Conservation (phyloP, 2,113 vertebrate genomes). For the Mustelus asterias region DNA sequence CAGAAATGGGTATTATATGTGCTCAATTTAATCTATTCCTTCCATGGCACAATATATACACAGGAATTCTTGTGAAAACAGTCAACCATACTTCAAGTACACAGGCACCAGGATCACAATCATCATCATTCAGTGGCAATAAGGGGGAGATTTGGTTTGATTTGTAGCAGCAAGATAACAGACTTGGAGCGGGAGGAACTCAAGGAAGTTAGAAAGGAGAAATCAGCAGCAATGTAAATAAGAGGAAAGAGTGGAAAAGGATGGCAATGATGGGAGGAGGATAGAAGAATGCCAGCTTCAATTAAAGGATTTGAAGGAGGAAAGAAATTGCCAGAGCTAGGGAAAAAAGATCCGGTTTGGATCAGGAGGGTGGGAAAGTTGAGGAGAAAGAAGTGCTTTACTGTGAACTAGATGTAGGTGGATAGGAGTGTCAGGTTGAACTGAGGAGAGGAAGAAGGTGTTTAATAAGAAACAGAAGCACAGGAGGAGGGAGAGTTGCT, state of each 20-base stretch:
- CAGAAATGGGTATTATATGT: neutral
- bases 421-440: no score
- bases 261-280: neutral
- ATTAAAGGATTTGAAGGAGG: neutral
- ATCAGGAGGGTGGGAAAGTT: no score
- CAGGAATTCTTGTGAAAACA: neutral
- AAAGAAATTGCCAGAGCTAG: neutral
- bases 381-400: no score
- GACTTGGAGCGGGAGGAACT: neutral
- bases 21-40: neutral
- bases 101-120: neutral
- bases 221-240: neutral
- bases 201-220: neutral
- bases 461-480: no score
- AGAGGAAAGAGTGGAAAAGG: neutral
- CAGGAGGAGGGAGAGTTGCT: no score
- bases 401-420: no score
- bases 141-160: neutral
- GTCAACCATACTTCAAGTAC: neutral
- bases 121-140: neutral
- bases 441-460: no score
- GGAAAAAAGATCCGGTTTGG: no score
- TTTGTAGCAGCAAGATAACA: neutral
- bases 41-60: neutral
- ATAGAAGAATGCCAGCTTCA: neutral